Evolutionary conservation across 2,888 invertebrate species (phyloP), one percentile per base, ranked within the genome.

Genomic region (Conus canariensis): DNA sequence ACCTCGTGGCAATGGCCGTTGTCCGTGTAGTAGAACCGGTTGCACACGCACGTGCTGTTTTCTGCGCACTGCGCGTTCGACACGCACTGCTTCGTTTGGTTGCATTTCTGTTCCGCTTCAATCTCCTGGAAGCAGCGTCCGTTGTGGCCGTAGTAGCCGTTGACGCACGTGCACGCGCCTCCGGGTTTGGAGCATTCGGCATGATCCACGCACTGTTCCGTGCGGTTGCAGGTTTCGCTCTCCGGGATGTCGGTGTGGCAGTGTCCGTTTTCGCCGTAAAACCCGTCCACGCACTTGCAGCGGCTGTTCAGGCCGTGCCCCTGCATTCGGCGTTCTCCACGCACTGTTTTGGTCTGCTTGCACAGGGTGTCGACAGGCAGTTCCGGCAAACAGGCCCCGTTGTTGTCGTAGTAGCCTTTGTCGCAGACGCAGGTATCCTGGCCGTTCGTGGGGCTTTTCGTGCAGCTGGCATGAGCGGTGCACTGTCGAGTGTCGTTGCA

Each of bases 271-370:
- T 88, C 90, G 30, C 88, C 90, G 74, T 90, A 91, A 60, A 90
- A 91, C 0, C 90, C 91, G n/a, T 91, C 90, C 22, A 82, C 77
- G 25, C 91, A 91, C 14, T 58, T 60, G 86, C 91, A 91, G 8
- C 59, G 2, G 6, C 8, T 59, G 59, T n/a, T 59, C 12, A 7
- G 25, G 9, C 30, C 88, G 89, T 88, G 12, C 59, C 83, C 4
- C 59, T 70, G 82, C 91, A 91, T 12, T 67, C 10, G 9, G 87
- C 85, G 87, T 91, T 88, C 10, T n/a, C 60, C 45, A 88, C 82
- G 74, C 91, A 91, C 89, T 91, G 89, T 14, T 14, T 85, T 70
- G 45, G 59, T 85, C 4, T 88, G 85, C 0, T 58, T 10, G 74
- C 91, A 91, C 9, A 10, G 9, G 19, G n/a, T 25, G 45, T 83